Percentiles rank a stretch among this genome's conserved stretches.
phyloP scores from a whole-genome alignment of 1,140 invertebrate genomes.

The Chironomus striatipennis region DNA sequence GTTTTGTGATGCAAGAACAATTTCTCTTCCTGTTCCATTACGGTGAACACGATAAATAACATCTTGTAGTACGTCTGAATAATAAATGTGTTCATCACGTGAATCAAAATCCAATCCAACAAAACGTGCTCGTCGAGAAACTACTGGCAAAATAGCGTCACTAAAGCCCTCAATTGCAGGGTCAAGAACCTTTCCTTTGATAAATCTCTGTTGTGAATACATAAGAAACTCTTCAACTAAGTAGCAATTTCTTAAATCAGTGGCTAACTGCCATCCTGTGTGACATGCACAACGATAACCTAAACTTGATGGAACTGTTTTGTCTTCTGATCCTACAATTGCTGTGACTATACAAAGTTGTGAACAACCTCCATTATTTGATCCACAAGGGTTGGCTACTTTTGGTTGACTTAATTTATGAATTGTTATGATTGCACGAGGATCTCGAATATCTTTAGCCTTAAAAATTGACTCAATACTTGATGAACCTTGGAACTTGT shows the following conservation, averaged over 20 bases:
- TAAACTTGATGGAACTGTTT: constrained; percentile 50
- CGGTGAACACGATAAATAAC: constrained; percentile 88
- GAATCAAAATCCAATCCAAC: constrained; percentile 97
- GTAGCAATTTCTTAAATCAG: constrained; percentile 74
- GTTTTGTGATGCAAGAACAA: constrained; percentile 90
- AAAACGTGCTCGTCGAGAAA: constrained; percentile 83
- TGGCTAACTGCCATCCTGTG: constrained; percentile 72
- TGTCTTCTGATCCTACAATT: constrained; percentile 48
- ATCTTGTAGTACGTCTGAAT: constrained; percentile 93
- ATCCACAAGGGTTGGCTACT: constrained; percentile 80
- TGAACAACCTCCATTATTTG: constrained; percentile 83
- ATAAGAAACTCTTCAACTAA: constrained; percentile 86
- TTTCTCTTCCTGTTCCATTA: constrained; percentile 82
- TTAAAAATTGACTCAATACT: constrained; percentile 73
- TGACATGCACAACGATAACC: constrained; percentile 92
- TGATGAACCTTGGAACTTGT: constrained; percentile 73
- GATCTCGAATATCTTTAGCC: constrained; percentile 68
- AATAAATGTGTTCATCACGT: constrained; percentile 86
- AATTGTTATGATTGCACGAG: constrained; percentile 73
- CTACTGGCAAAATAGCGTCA: constrained; percentile 87
- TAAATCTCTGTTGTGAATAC: constrained; percentile 95
- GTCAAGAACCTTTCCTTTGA: constrained; percentile 87
- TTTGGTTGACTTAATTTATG: constrained; percentile 67
- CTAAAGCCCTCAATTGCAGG: constrained; percentile 84
- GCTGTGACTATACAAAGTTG: constrained; percentile 93